phyloP scores from a whole-genome alignment of 2,888 invertebrate species.

The Frankliniella intonsa region DNA sequence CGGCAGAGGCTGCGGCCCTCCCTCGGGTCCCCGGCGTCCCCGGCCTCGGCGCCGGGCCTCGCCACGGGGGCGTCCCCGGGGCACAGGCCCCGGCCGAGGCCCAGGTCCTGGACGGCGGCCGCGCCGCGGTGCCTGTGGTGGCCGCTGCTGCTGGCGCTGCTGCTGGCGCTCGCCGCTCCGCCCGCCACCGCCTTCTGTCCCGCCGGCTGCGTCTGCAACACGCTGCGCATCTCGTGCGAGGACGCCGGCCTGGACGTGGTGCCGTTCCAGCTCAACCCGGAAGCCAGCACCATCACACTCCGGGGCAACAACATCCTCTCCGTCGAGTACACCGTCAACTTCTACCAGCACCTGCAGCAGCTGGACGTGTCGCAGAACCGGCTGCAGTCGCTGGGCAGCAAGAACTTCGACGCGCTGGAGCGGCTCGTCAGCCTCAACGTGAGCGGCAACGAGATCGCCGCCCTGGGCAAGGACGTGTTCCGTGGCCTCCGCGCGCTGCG shows the following conservation, averaged over 20 bases:
- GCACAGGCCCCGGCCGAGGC: neutral
- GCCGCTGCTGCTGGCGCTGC: conserved; percentile 45
- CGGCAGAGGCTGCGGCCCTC: neutral
- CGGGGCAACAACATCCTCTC: conserved; percentile 77
- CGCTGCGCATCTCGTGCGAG: conserved; percentile 69
- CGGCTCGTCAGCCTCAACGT: conserved; percentile 70
- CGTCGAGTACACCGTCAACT: conserved; percentile 70
- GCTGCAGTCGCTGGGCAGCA: conserved; percentile 72
- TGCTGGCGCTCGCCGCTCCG: conserved; percentile 44
- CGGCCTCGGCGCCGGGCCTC: neutral
- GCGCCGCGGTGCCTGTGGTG: conserved; percentile 42
- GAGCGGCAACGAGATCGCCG: conserved; percentile 68
- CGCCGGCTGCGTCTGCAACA: conserved; percentile 70
- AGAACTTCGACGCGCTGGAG: conserved; percentile 73
- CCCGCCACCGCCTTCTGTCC: conserved; percentile 67
- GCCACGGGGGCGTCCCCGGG: neutral
- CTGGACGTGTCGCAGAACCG: conserved; percentile 80
- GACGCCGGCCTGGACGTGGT: conserved; percentile 76
- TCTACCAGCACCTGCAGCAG: conserved; percentile 72
- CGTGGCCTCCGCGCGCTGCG: conserved; percentile 64
- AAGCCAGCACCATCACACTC: conserved; percentile 70
- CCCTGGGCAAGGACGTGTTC: conserved; percentile 69
- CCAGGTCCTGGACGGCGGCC: neutral
- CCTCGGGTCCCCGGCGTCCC: neutral
- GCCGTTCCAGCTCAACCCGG: conserved; percentile 85